These are phyloP conservation scores for Otolemur crassicaudatus DNA, from an alignment of 2,797 vertebrate species.

Conservation along the genomic window DNA sequence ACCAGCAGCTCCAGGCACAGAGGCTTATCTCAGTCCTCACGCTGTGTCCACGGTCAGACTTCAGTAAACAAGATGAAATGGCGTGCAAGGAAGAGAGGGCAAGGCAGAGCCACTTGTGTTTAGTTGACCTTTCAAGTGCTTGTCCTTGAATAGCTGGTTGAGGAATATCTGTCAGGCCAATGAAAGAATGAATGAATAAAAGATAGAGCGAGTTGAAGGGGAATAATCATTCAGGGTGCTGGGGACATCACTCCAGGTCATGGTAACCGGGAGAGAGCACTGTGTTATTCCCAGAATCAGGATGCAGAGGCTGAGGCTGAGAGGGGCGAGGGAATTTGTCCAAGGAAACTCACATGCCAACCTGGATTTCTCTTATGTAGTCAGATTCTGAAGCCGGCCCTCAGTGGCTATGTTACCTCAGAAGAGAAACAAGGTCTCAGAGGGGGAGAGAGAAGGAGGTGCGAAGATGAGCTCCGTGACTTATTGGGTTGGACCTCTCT, in stretches of 20 bases:
- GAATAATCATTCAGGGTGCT: not conserved
- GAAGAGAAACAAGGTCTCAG: not conserved
- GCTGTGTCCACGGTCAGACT: not conserved
- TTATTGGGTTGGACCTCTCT: not conserved
- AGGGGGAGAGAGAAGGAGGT: too few relatives aligned
- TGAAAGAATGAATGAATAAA: not conserved
- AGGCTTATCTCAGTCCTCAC: not conserved
- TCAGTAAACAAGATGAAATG: not conserved
- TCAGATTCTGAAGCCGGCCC: not conserved
- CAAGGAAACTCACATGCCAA: not conserved
- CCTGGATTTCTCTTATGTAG: not conserved
- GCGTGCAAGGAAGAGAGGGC: not conserved
- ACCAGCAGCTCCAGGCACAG: not conserved
- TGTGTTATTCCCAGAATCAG: not conserved
- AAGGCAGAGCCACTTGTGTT: accelerated
- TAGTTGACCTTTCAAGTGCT: not conserved
- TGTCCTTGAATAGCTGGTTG: not conserved
- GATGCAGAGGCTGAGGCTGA: not conserved
- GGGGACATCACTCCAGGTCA: not conserved
- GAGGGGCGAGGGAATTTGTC: not conserved
- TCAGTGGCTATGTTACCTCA: not conserved
- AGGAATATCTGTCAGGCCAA: not conserved
- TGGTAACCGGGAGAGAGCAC: not conserved
- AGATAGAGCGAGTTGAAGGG: not conserved
- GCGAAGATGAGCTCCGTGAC: too few relatives aligned